These are phyloP conservation scores for Drosophila setifemur DNA, from an alignment of 1,140 invertebrate genomes.

Conservation along the genomic window DNA sequence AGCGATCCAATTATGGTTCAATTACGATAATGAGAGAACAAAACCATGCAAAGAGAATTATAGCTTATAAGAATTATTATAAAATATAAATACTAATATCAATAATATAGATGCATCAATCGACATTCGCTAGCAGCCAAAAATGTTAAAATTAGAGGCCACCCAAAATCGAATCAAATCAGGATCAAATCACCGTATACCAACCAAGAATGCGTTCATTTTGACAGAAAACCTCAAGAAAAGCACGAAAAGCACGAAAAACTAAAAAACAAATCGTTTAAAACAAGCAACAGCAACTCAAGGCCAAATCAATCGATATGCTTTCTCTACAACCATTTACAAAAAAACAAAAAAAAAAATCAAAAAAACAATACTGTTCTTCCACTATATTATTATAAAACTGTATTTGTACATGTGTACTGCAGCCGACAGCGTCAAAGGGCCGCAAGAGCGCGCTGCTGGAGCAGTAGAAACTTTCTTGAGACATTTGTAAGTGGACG, in stretches of 20 bases:
- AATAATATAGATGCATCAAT: constrained; percentile 80
- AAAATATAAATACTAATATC: constrained; percentile 70
- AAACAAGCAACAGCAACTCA: constrained; percentile 23
- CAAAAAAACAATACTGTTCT: constrained; percentile 61
- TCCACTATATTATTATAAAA: constrained; percentile 79
- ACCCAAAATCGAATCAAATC: constrained; percentile 39
- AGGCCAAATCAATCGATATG: constrained; percentile 68
- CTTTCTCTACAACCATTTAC: constrained; percentile 72
- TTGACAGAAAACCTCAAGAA: constrained; percentile 53
- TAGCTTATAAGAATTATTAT: constrained; percentile 82
- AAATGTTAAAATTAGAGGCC: constrained; percentile 69
- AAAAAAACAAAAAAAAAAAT: too few species aligned
- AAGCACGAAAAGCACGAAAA: constrained; percentile 34
- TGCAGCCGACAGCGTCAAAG: constrained; percentile 79
- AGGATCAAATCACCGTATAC: constrained; percentile 54
- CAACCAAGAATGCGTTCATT: constrained; percentile 78
- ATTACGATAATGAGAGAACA: constrained; percentile 72
- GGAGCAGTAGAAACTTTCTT: constrained; percentile 80
- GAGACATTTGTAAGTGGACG: constrained; percentile 82
- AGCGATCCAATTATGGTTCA: constrained; percentile 64
- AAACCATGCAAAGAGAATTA: constrained; percentile 82
- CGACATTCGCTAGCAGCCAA: constrained; percentile 74
- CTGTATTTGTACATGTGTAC: constrained; percentile 76
- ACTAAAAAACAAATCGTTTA: constrained; percentile 28
- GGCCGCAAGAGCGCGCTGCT: constrained; percentile 78